Conservation (phyloP, 2,113 vertebrate species). For the Pandion haliaetus region DNA sequence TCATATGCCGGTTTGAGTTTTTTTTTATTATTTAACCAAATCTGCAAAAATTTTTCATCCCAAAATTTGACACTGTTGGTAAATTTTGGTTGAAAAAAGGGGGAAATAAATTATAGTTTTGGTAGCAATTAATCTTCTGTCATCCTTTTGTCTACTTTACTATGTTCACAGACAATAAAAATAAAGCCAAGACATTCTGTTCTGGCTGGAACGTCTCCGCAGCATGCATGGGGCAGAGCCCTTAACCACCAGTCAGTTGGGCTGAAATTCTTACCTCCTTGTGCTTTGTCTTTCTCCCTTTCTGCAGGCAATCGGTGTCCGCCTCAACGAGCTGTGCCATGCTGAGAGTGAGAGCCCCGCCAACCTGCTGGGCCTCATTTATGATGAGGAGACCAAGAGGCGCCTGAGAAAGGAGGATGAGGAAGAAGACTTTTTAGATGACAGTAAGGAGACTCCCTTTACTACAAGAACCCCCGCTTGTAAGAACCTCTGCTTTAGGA, state of each 20-base stretch:
- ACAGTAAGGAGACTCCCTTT: slow-evolving; percentile 93
- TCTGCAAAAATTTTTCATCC: neutral
- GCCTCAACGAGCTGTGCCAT: slow-evolving; percentile 93
- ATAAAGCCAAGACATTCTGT: neutral
- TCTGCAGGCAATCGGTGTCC: slow-evolving; percentile 88
- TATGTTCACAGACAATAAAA: neutral
- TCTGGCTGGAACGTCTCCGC: neutral
- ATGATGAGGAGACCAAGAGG: slow-evolving; percentile 95
- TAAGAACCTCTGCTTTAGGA: slow-evolving; percentile 84
- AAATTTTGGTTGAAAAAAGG: neutral
- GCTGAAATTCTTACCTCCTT: neutral
- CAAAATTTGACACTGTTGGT: neutral
- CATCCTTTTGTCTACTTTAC: neutral
- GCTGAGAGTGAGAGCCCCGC: slow-evolving; percentile 95
- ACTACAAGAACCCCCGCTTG: slow-evolving; percentile 84
- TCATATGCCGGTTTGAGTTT: neutral
- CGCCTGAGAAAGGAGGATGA: slow-evolving; percentile 95
- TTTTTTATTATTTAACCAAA: neutral
- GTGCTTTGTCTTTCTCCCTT: neutral
- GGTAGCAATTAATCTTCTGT: neutral
- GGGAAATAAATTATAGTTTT: neutral
- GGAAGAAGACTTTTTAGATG: slow-evolving; percentile 98
- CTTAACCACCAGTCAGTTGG: neutral
- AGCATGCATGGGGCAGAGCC: neutral
- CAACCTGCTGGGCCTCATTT: slow-evolving; percentile 94